Percentiles rank a stretch among this genome's conserved stretches.
Conservation (phyloP, 2,888 invertebrate genomes). For the Calameuta filiformis region DNA sequence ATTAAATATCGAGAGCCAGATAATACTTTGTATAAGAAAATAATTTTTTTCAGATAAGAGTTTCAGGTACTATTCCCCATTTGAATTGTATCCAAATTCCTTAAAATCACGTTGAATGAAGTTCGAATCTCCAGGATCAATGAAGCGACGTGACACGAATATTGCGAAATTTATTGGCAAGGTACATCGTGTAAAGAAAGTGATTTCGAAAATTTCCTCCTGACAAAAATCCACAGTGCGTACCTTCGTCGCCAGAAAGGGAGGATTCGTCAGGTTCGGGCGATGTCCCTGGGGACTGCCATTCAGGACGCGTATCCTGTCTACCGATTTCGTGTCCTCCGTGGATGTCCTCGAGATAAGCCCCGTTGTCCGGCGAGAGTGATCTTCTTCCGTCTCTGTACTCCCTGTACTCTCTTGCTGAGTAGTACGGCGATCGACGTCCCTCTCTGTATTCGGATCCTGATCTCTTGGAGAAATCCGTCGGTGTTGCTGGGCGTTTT, state of each 20-base stretch:
- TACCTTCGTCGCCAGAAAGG: conserved; percentile 64
- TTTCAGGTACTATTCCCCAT: not conserved
- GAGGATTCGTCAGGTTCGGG: conserved; percentile 62
- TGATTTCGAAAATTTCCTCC: not conserved
- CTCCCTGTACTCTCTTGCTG: conserved; percentile 29
- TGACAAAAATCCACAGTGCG: not conserved
- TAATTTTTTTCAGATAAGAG: not conserved
- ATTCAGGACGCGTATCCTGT: conserved; percentile 29
- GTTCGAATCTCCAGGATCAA: not conserved
- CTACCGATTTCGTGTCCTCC: conserved; percentile 31
- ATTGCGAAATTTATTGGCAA: not conserved
- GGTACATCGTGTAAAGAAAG: not conserved
- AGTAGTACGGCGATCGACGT: conserved; percentile 30
- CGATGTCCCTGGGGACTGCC: conserved; percentile 51
- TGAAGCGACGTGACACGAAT: not conserved
- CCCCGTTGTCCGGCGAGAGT: conserved; percentile 35
- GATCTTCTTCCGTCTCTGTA: conserved; percentile 37
- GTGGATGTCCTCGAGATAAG: conserved; percentile 25
- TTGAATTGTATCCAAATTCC: not conserved
- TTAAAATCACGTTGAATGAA: not conserved
- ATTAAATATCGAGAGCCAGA: too few relatives aligned
- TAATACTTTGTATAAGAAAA: too few relatives aligned
- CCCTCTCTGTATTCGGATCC: conserved; percentile 51
- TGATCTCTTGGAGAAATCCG: conserved; percentile 55
- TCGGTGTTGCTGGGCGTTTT: conserved; percentile 57